phyloP scores from a whole-genome alignment of 2,888 invertebrate species.

The Ypsolopha scabrella region DNA sequence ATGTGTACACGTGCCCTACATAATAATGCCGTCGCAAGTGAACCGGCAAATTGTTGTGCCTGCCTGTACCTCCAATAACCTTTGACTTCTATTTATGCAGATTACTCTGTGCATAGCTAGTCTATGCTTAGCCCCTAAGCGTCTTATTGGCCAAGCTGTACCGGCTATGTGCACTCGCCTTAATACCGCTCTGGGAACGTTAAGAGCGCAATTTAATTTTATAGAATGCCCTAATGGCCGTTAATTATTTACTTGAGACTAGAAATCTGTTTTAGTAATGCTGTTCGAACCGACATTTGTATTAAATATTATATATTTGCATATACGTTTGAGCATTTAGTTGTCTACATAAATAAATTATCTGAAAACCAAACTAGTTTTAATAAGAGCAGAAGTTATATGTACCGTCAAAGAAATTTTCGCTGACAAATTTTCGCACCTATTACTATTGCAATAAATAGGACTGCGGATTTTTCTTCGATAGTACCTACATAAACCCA shows the following conservation, averaged over 20 bases:
- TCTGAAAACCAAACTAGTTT: too few species aligned
- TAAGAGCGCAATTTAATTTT: too few species aligned
- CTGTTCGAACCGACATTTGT: too few species aligned
- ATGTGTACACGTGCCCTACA: not conserved
- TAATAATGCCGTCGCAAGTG: slow-evolving; percentile 40
- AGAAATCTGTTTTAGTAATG: too few species aligned
- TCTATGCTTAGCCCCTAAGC: slow-evolving; percentile 46
- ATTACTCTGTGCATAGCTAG: slow-evolving; percentile 40
- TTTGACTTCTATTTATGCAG: slow-evolving; percentile 60
- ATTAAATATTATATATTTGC: not conserved
- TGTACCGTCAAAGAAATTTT: not conserved
- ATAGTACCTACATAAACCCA: too few species aligned
- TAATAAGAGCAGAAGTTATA: not conserved
- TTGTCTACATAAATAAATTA: not conserved
- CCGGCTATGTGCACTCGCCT: too few species aligned
- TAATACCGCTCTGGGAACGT: too few species aligned
- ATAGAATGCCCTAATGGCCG: too few species aligned
- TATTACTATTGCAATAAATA: too few species aligned
- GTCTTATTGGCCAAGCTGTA: slow-evolving; percentile 20
- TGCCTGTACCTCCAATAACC: slow-evolving; percentile 54
- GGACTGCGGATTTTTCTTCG: too few species aligned
- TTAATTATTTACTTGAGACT: too few species aligned
- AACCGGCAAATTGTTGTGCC: slow-evolving; percentile 51
- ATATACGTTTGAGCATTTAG: not conserved
- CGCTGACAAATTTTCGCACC: too few species aligned